Evolutionary conservation across 2,888 invertebrate species (phyloP).

Genomic region (Phengaris arion): DNA sequence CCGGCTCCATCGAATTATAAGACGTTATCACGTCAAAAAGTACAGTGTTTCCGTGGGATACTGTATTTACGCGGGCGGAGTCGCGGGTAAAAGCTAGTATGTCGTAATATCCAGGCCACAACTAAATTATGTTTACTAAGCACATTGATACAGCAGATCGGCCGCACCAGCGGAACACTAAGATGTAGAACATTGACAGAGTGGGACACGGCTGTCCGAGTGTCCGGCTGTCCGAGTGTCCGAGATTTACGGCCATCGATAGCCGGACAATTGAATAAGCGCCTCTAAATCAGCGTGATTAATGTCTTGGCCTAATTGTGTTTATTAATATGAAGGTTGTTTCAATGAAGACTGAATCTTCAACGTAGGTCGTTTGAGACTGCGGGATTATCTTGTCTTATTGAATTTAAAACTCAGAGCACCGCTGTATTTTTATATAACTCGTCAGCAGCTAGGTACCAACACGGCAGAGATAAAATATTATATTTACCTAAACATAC

Average conservation of each 20-base stretch:
- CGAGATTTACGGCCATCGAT: constrained; percentile 31
- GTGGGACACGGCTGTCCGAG: constrained; percentile 28
- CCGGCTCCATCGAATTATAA: too few species aligned
- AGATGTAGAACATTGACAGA: constrained; percentile 29
- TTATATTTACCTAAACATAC: too few species aligned
- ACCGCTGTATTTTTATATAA: too few species aligned
- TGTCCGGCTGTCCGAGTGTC: constrained; percentile 21
- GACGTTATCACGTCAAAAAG: too few species aligned
- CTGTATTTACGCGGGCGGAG: too few species aligned
- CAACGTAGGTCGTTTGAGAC: not conserved
- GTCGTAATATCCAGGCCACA: too few species aligned
- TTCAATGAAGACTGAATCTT: not conserved
- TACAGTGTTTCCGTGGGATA: too few species aligned
- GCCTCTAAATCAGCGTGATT: constrained; percentile 32
- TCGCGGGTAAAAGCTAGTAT: too few species aligned
- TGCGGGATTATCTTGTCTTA: not conserved
- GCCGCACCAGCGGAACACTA: constrained; percentile 1
- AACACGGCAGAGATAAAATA: too few species aligned
- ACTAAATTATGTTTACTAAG: not conserved
- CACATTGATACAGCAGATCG: not conserved
- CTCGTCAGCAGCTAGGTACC: too few species aligned
- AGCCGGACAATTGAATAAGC: constrained; percentile 33
- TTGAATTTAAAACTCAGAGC: not conserved
- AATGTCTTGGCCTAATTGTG: constrained; percentile 26
- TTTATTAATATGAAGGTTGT: constrained; percentile 5